Evolutionary conservation across 2,113 vertebrate genomes (phyloP).

Genomic region (Dipodomys stephensi): DNA sequence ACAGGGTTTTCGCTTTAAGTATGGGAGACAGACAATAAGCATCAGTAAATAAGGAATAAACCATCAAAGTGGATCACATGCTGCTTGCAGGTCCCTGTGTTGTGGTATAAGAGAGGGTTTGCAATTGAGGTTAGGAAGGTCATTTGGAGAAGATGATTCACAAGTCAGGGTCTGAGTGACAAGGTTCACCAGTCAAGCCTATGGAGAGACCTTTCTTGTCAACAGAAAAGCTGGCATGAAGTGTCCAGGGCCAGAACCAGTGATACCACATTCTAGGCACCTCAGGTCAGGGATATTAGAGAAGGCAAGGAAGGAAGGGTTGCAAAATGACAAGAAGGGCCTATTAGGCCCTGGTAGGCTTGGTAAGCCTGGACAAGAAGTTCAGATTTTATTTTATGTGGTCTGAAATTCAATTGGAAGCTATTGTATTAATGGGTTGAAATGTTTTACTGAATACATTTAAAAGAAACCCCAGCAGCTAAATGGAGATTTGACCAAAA

Average conservation of each 20-base stretch:
- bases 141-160: slow-evolving; percentile 5
- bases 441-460: background rate
- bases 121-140: background rate
- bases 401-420: background rate
- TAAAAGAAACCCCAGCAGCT: background rate
- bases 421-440: background rate
- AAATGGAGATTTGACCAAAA: background rate
- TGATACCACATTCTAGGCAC: too few relatives aligned
- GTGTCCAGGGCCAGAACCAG: background rate
- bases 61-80: background rate
- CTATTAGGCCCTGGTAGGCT: background rate
- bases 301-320: background rate
- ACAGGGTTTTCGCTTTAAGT: background rate
- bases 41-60: background rate
- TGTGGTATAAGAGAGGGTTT: background rate
- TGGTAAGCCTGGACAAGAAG: background rate
- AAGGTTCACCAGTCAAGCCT: background rate
- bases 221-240: background rate
- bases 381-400: background rate
- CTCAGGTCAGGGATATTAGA: background rate
- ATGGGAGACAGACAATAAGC: background rate
- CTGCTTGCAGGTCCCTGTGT: background rate
- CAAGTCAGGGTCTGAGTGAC: background rate
- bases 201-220: background rate
- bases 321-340: background rate